Evolutionary conservation across 2,888 invertebrate genomes (phyloP).

Genomic region (Bugulina stolonifera): DNA sequence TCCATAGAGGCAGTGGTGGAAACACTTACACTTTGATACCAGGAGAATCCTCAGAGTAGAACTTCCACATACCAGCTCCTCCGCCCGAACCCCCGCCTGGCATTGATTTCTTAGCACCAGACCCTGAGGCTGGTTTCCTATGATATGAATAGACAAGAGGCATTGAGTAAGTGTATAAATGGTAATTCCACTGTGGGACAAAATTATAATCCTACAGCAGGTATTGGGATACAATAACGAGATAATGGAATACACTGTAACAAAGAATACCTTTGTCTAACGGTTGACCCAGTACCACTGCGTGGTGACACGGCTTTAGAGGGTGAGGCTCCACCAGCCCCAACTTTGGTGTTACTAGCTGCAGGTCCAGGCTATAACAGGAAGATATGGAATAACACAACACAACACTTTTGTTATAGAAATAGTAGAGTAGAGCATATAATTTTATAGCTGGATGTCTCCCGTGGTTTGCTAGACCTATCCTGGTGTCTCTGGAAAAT

Average conservation of each 20-base stretch:
- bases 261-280: constrained; percentile 43
- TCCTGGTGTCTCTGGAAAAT: no score
- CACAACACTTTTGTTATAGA: no score
- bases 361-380: constrained; percentile 29
- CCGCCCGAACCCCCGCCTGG: constrained; percentile 54
- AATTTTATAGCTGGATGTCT: no score
- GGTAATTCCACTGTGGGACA: not conserved
- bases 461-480: no score
- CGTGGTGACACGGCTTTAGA: constrained; percentile 46
- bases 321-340: constrained; percentile 73
- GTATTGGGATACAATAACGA: no score
- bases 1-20: not conserved
- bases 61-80: constrained; percentile 98
- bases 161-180: not conserved
- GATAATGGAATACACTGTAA: not conserved
- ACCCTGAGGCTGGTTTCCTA: constrained; percentile 44
- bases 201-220: not conserved
- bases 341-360: constrained; percentile 82
- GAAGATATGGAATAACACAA: not conserved
- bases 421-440: no score
- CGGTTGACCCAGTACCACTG: constrained; percentile 35
- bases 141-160: constrained; percentile 13
- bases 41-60: constrained; percentile 99
- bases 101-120: constrained; percentile 35
- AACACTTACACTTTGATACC: constrained; percentile 98